Percentiles rank a stretch among this genome's conserved stretches.
Conservation (phyloP, 2,113 vertebrate genomes). For the Corvus cornix region DNA sequence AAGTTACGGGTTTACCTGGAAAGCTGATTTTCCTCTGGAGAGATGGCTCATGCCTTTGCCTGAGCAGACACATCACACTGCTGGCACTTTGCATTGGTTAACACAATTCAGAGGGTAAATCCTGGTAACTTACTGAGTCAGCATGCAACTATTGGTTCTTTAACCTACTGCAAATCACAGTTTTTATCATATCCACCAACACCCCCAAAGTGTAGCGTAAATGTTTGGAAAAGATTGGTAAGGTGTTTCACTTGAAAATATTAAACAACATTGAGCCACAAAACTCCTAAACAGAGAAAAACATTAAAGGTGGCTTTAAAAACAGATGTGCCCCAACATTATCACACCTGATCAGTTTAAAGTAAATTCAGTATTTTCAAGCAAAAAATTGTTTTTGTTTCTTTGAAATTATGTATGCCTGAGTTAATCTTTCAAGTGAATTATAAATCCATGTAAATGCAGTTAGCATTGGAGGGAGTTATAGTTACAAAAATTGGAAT, state of each 20-base stretch:
- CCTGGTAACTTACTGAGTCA: neutral
- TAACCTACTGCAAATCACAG: neutral
- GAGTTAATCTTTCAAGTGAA: constrained; percentile 14
- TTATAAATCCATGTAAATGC: constrained; percentile 6
- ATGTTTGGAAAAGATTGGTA: neutral
- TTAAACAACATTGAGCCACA: neutral
- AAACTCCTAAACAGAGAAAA: neutral
- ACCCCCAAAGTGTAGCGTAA: neutral
- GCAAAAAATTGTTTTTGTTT: neutral
- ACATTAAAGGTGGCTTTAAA: neutral
- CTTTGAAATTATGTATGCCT: neutral
- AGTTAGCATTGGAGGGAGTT: constrained; percentile 6
- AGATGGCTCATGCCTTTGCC: neutral
- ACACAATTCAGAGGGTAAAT: neutral
- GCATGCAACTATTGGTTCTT: neutral
- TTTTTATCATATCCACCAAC: neutral
- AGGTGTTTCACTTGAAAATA: neutral
- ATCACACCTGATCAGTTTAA: neutral
- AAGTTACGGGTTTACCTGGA: neutral
- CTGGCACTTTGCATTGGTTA: neutral
- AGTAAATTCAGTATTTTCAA: neutral
- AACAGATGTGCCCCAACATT: neutral
- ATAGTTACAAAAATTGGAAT: neutral
- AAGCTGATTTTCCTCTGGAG: neutral
- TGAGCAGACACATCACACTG: neutral